These are phyloP conservation scores for Pycnomerus fuliginosus DNA, from an alignment of 2,888 invertebrate genomes.

Conservation along the genomic window DNA sequence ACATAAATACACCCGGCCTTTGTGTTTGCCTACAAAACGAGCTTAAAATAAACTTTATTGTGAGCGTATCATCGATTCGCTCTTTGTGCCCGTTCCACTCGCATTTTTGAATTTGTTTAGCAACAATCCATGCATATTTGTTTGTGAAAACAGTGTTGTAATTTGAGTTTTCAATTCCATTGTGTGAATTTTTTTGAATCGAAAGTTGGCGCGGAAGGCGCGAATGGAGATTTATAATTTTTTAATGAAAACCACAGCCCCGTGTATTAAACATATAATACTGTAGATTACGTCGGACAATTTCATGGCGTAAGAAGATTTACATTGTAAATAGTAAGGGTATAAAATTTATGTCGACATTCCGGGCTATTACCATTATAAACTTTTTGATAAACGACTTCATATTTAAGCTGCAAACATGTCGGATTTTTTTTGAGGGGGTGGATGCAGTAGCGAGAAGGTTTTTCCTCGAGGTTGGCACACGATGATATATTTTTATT, in stretches of 20 bases:
- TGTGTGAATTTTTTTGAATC: no score
- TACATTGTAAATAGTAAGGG: constrained; percentile 21
- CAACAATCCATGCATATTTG: no score
- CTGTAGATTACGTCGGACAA: constrained; percentile 14
- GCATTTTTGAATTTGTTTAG: no score
- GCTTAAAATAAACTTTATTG: no score
- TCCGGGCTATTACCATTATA: constrained; percentile 23
- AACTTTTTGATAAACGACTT: constrained; percentile 27
- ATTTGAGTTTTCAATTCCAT: no score
- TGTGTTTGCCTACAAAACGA: no score
- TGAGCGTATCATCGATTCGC: no score
- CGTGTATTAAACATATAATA: constrained; percentile 14
- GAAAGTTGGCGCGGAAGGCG: no score
- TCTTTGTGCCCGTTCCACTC: no score
- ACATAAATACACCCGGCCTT: no score
- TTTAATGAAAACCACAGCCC: constrained; percentile 10
- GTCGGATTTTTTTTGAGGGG: constrained; percentile 20
- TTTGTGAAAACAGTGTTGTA: no score
- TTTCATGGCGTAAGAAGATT: constrained; percentile 17
- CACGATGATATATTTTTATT: constrained; percentile 19
- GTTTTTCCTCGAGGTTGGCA: constrained; percentile 8
- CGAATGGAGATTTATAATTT: constrained; percentile 12
- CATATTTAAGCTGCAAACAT: constrained; percentile 23
- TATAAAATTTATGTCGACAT: constrained; percentile 25
- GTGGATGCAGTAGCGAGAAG: constrained; percentile 7